A percentile compares a stretch with the other conserved stretches of the same genome.
Conservation (phyloP, 2,888 invertebrate genomes). For the Plebejus melissa region DNA sequence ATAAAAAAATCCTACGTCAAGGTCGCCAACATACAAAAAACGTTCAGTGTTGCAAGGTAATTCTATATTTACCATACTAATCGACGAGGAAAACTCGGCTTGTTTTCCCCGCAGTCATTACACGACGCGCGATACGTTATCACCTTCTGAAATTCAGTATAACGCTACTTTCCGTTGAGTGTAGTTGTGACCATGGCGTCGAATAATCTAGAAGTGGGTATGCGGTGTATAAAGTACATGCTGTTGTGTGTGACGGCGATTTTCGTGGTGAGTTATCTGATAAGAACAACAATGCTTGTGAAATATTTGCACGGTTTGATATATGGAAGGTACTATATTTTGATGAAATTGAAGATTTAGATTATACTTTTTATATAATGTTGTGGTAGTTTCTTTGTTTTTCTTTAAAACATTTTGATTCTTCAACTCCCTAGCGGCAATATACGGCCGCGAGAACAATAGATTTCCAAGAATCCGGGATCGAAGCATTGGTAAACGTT, state of each 20-base stretch:
- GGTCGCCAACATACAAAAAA: conserved; percentile 29
- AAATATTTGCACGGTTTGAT: background rate
- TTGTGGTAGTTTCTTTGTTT: background rate
- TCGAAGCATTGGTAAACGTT: background rate
- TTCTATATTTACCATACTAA: conserved; percentile 47
- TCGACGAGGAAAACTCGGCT: conserved; percentile 49
- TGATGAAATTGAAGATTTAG: background rate
- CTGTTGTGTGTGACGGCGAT: conserved; percentile 86
- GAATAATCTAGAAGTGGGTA: conserved; percentile 79
- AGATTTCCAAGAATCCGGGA: no score
- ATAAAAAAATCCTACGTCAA: conserved; percentile 15
- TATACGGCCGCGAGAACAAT: no score
- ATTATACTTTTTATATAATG: background rate
- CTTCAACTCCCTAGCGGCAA: no score
- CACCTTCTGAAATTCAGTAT: conserved; percentile 44
- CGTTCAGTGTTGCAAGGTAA: conserved; percentile 32
- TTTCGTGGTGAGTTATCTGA: conserved; percentile 83
- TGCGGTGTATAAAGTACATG: conserved; percentile 87
- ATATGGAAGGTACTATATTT: background rate
- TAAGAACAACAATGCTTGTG: background rate
- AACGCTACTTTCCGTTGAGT: conserved; percentile 36
- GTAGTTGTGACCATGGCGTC: conserved; percentile 52
- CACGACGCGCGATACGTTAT: conserved; percentile 45
- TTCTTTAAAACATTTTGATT: background rate
- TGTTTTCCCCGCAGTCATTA: conserved; percentile 42